Conservation (phyloP, 1,140 invertebrate genomes). For the Pissodes strobi region DNA sequence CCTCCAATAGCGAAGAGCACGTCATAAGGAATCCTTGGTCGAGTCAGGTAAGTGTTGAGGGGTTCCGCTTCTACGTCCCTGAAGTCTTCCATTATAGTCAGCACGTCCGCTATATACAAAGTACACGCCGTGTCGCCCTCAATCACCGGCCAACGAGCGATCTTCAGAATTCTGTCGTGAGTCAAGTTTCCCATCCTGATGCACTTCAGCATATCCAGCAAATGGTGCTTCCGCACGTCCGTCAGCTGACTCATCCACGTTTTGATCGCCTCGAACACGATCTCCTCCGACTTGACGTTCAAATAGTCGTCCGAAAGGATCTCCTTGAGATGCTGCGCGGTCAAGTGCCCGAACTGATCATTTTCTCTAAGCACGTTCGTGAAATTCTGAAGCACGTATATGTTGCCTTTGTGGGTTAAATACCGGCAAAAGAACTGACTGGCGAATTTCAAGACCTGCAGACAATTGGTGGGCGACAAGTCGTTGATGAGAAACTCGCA, state of each 20-base stretch:
- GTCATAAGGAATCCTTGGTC: conserved; percentile 70
- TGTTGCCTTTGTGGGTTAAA: conserved; percentile 59
- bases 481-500: conserved; percentile 61
- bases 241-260: conserved; percentile 64
- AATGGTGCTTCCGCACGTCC: conserved; percentile 58
- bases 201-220: conserved; percentile 65
- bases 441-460: conserved; percentile 72
- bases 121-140: conserved; percentile 56
- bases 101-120: conserved; percentile 40
- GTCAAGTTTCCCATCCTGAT: conserved; percentile 49
- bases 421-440: conserved; percentile 68
- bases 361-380: conserved; percentile 59
- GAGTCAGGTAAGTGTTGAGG: conserved; percentile 60
- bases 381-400: conserved; percentile 62
- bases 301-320: conserved; percentile 66
- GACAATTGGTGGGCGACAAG: conserved; percentile 57
- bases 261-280: conserved; percentile 68
- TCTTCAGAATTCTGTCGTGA: conserved; percentile 33
- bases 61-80: conserved; percentile 59
- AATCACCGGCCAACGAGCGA: conserved; percentile 60
- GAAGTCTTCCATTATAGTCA: conserved; percentile 52
- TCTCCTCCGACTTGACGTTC: conserved; percentile 69
- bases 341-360: conserved; percentile 60
- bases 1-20: conserved; percentile 75
- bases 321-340: conserved; percentile 61